Conservation (phyloP, 2,797 vertebrate species). For the Hydrocynus forskahlii region DNA sequence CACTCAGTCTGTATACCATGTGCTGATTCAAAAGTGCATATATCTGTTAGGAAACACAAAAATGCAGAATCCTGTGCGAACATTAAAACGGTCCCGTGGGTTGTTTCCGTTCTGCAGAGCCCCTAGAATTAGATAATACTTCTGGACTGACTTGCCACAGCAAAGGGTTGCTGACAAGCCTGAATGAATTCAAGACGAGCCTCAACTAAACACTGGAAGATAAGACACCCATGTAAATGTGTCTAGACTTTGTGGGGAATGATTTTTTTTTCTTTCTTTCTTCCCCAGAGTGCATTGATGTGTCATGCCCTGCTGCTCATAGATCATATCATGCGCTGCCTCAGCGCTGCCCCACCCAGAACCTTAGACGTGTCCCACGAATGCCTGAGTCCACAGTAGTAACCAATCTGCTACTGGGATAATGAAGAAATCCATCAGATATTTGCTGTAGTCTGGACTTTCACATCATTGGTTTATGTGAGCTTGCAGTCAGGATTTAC, state of each 20-base stretch:
- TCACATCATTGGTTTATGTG: background rate
- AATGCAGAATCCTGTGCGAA: background rate
- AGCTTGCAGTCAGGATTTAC: background rate
- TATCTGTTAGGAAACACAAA: background rate
- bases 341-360: constrained; percentile 26
- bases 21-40: constrained; percentile 12
- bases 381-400: constrained; percentile 11
- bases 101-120: constrained; percentile 8
- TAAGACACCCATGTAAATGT: constrained; percentile 15
- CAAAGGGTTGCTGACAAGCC: background rate
- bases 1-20: background rate
- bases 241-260: constrained; percentile 10
- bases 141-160: constrained; percentile 3
- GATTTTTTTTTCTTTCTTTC: background rate
- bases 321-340: constrained; percentile 40
- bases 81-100: background rate
- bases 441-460: constrained; percentile 9
- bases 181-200: constrained; percentile 40
- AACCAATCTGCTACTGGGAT: background rate
- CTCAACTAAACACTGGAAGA: constrained; percentile 6
- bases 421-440: constrained; percentile 13
- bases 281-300: constrained; percentile 18
- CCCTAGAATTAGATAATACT: constrained; percentile 14
- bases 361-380: constrained; percentile 17
- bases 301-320: constrained; percentile 18